phyloP scores from a whole-genome alignment of 2,888 invertebrate genomes.

The Pachydiplax longipennis region DNA sequence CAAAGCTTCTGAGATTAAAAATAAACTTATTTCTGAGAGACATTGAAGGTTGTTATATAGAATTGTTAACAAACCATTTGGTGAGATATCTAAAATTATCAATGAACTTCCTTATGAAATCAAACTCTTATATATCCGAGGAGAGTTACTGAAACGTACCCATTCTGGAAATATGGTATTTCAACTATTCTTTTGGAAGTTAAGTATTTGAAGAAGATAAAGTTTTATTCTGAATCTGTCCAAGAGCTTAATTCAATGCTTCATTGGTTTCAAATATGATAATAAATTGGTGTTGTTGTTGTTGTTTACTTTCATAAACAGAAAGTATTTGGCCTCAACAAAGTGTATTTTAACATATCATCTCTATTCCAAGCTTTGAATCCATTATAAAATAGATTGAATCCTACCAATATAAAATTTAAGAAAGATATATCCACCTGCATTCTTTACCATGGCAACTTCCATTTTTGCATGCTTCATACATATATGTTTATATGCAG shows the following conservation, averaged over 20 bases:
- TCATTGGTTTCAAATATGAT: not conserved
- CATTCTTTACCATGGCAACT: not conserved
- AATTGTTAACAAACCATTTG: not conserved
- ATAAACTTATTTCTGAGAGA: no score
- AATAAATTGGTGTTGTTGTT: not conserved
- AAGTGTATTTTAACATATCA: not conserved
- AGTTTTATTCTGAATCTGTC: constrained; percentile 16
- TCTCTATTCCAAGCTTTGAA: not conserved
- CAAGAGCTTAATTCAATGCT: not conserved
- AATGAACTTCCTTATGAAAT: no score
- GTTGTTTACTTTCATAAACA: not conserved
- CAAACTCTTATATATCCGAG: no score
- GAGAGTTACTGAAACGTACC: no score
- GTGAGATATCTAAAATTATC: not conserved
- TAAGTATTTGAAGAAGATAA: not conserved
- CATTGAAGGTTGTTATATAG: no score
- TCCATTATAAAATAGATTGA: constrained; percentile 21
- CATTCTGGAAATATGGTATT: no score
- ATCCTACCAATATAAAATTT: constrained; percentile 29
- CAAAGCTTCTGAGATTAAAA: no score
- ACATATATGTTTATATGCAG: not conserved
- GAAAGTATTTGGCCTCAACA: not conserved
- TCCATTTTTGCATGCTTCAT: not conserved
- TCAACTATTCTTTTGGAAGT: no score
- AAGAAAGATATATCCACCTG: constrained; percentile 16